Evolutionary conservation across 37 sponge, comb jelly and placozoan species (phyloP), one percentile per base, ranked within the genome.

Genomic region (Bolinopsis microptera): DNA sequence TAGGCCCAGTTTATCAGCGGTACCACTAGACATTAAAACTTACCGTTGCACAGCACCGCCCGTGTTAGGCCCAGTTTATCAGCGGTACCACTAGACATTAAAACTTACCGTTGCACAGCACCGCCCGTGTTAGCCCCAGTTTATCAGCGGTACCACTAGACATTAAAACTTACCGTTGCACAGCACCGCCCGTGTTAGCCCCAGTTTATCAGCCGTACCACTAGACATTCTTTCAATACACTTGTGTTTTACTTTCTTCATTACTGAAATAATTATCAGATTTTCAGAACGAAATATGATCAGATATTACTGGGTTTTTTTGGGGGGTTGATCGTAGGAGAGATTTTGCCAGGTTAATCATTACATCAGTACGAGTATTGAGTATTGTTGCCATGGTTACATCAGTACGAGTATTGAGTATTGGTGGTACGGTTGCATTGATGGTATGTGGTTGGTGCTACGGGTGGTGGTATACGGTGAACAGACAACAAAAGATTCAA

Each of bases 231-330:
- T 94, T 90, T 98, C 98, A 36, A 98, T 97, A 35, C 97, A 35
- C 35, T 95, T 94, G 86, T 98, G 98, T 94, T 98, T 98, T 34
- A 97, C 94, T 67, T 96, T 98, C 95, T 98, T 98, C 94, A 96
- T 95, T 0, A 94, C 98, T 98, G 93, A 13, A 77, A 40, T 40
- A 24, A 39, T 77, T 31, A 18, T 3, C 9, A 48, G 61, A 13
- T 18, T 48, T 48, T 13, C 5, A 48, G 61, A 48, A 48, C 61
- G 61, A 48, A 48, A 48, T 48, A 48, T 48, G 61, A 48, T 48
- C 5, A 48, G 9, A 48, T 48, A 13, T 48, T 5, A 48, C 13
- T 48, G 61, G 61, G n/a, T n/a, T n/a, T n/a, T n/a, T n/a, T n/a
- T n/a, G n/a, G n/a, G n/a, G n/a, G n/a, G n/a, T n/a, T n/a, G n/a